Percentiles rank a stretch among this genome's conserved stretches.
Conservation (phyloP, 2,888 invertebrate genomes). For the Orchestes rusci region DNA sequence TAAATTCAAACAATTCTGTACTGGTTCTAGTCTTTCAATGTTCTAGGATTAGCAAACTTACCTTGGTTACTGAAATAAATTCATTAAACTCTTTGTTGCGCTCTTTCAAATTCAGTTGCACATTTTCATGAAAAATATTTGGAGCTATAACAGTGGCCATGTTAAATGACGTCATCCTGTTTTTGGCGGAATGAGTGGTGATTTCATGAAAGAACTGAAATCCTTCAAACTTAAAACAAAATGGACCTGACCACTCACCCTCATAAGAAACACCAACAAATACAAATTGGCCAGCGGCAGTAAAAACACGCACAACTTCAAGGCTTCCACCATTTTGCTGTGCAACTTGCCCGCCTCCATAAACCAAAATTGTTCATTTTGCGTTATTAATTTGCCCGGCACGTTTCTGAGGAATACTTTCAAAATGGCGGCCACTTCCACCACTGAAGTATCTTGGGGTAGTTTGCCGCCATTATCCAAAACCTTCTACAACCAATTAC, state of each 20-base stretch:
- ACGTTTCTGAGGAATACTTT: slow-evolving; percentile 13
- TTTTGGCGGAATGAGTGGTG: slow-evolving; percentile 2
- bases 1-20: no score
- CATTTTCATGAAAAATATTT: slow-evolving; percentile 1
- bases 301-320: slow-evolving; percentile 8
- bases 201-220: slow-evolving; percentile 15
- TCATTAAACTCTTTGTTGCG: no score
- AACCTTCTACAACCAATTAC: slow-evolving; percentile 4
- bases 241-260: background rate
- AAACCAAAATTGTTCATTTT: slow-evolving; percentile 8
- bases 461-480: slow-evolving; percentile 4
- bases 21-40: no score
- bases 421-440: slow-evolving; percentile 10
- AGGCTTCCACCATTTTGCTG: slow-evolving; percentile 4
- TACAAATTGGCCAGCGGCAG: slow-evolving; percentile 9
- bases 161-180: slow-evolving; percentile 13
- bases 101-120: no score
- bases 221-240: background rate
- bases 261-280: slow-evolving; percentile 11
- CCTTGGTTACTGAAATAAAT: no score
- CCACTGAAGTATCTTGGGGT: slow-evolving; percentile 5
- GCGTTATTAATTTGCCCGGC: slow-evolving; percentile 6
- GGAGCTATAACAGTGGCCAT: slow-evolving; percentile 14
- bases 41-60: no score
- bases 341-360: slow-evolving; percentile 5